Conservation (phyloP, 2,797 vertebrate species). For the Thaleichthys pacificus region DNA sequence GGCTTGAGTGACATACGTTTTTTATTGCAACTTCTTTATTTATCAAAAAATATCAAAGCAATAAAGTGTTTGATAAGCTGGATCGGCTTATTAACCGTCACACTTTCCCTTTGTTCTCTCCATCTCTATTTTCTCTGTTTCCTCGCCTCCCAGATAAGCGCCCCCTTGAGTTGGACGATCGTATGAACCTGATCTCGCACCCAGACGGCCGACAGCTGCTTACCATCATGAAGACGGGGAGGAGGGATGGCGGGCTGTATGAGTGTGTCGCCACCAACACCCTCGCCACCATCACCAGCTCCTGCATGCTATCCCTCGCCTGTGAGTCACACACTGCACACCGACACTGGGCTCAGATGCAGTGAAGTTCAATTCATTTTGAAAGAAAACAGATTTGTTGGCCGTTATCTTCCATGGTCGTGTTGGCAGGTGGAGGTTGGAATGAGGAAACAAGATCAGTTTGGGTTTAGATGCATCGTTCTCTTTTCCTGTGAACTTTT, state of each 20-base stretch:
- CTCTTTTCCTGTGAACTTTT: too few relatives aligned
- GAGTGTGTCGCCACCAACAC: slow-evolving; percentile 88
- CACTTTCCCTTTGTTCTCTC: not conserved
- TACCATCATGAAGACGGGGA: slow-evolving; percentile 78
- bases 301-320: slow-evolving; percentile 87
- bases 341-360: not conserved
- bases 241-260: slow-evolving; percentile 86
- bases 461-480: too few relatives aligned
- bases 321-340: slow-evolving; percentile 74
- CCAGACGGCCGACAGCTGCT: slow-evolving; percentile 91
- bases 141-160: slow-evolving; percentile 78
- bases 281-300: slow-evolving; percentile 85
- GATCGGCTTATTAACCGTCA: too few relatives aligned
- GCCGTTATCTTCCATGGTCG: not conserved
- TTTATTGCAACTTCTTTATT: too few relatives aligned
- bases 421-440: too few relatives aligned
- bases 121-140: slow-evolving; percentile 3
- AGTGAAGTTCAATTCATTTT: not conserved
- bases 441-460: too few relatives aligned
- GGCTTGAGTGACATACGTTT: too few relatives aligned
- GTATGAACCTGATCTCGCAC: slow-evolving; percentile 80
- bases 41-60: too few relatives aligned
- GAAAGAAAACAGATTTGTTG: not conserved
- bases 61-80: too few relatives aligned
- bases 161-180: slow-evolving; percentile 72